phyloP scores from a whole-genome alignment of 2,888 invertebrate species.

The Clivina fossor region DNA sequence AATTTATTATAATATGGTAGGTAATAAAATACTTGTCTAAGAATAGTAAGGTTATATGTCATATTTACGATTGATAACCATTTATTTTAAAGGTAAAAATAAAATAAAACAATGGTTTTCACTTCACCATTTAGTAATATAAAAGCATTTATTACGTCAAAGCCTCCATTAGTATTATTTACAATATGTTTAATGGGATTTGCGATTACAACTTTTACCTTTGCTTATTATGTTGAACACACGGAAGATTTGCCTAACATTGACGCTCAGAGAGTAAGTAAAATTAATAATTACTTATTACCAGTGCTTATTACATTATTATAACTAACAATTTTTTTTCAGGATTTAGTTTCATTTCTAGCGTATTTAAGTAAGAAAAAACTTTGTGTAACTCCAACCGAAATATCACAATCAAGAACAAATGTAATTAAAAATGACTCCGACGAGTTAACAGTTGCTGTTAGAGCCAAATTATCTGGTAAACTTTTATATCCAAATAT shows the following conservation, averaged over 20 bases:
- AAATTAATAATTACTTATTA: not conserved
- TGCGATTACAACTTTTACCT: conserved; percentile 36
- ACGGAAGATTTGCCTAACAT: conserved; percentile 33
- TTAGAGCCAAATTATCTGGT: conserved; percentile 12
- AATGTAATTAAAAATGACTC: conserved; percentile 11
- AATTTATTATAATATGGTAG: not conserved
- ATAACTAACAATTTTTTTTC: not conserved
- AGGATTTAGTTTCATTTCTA: conserved; percentile 23
- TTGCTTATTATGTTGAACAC: conserved; percentile 38
- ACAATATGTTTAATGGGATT: conserved; percentile 38
- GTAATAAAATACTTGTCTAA: not conserved
- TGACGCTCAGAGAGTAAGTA: conserved; percentile 37
- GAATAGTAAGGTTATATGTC: not conserved
- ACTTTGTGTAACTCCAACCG: conserved; percentile 21
- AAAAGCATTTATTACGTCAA: conserved; percentile 23
- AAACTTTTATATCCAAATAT: conserved; percentile 12
- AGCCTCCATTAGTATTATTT: conserved; percentile 38
- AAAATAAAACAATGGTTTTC: conserved; percentile 25
- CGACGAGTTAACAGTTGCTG: conserved; percentile 16
- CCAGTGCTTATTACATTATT: not conserved
- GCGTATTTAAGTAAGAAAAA: conserved; percentile 20
- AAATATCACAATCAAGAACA: not conserved
- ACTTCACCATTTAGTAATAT: conserved; percentile 31
- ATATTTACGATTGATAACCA: not conserved
- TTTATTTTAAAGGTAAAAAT: conserved; percentile 15